Base-by-base conservation (phyloP, 1,140 invertebrate genomes). In the Trichonephila clavata region DNA sequence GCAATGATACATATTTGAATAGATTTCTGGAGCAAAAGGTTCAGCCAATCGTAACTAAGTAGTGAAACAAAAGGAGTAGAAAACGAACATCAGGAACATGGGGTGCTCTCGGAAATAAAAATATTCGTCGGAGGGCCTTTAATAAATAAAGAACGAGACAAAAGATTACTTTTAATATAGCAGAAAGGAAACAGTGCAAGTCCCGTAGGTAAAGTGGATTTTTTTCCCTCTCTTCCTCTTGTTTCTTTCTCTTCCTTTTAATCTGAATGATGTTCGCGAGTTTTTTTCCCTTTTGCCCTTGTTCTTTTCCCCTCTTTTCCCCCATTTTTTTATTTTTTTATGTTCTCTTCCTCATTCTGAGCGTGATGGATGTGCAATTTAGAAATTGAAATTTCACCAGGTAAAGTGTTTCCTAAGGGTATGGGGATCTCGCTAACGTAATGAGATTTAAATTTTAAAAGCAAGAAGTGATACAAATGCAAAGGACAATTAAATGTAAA, bases 41-140 rank as follows among this genome's bases (percentile, higher is more conserved):
- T 81, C 89, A 71, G 21, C 77, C 89, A 90, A 90, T 90, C 89
- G 89, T 81, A 83, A 90, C 89, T 90, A 90, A 81, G 89, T 90
- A 90, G 71, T 90, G 71, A 81, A 90, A 90, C 89, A 90, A 90
- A 71, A 90, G 89, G 43, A 63, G 18, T 63, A 59, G 21, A 16
- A 71, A 71, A 71, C 24, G 65, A 77, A 77, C 71, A 77, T 77
- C 18, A 3, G 68, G 32, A 77, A 13, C 3, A 77, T 18, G 16
- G 32, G 32, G 13, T 32, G 77, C 77, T 43, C 77, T 5, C 24
- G 71, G 71, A 77, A 83, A 57, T 83, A 83, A 83, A 83, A 83
- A 83, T 59, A 83, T 59, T 50, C 81, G 39, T 83, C 81, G 39
- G 32, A 13, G 21, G 14, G 7, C 39, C 86, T 71, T 89, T 89